Conservation (phyloP, 2,888 invertebrate species). For the Mesorhabditis sp. region DNA sequence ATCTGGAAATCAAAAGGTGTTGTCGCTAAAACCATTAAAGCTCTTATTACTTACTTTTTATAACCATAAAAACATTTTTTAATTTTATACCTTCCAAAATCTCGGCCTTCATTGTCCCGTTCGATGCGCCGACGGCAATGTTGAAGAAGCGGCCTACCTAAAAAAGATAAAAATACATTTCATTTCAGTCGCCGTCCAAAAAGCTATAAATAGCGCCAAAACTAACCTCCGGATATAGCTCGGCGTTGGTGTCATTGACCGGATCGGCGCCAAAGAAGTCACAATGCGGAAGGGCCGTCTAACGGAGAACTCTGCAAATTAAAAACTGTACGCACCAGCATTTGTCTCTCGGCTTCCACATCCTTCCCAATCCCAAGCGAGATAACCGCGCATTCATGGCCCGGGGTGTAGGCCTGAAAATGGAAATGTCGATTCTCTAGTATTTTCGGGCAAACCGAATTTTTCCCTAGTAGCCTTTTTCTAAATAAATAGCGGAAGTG, state of each 20-base stretch:
- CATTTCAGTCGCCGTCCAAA: too few relatives aligned
- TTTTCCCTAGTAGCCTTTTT: too few relatives aligned
- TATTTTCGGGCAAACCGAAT: too few relatives aligned
- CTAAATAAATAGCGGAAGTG: too few relatives aligned
- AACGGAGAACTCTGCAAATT: not conserved
- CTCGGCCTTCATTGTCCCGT: constrained; percentile 31
- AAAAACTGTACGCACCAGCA: constrained; percentile 14
- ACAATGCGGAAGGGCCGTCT: constrained; percentile 23
- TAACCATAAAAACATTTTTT: not conserved
- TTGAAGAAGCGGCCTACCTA: constrained; percentile 32
- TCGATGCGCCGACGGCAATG: constrained; percentile 30
- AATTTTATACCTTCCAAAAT: constrained; percentile 25
- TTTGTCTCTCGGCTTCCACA: constrained; percentile 30
- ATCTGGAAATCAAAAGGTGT: constrained; percentile 15
- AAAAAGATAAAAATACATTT: too few relatives aligned
- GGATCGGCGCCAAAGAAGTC: constrained; percentile 34
- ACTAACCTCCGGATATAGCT: constrained; percentile 22
- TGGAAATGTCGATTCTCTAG: too few relatives aligned
- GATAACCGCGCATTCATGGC: constrained; percentile 22
- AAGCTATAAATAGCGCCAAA: not conserved
- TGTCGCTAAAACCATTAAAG: too few relatives aligned
- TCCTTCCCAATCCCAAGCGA: constrained; percentile 37
- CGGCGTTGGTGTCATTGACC: constrained; percentile 30
- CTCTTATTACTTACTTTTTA: not conserved
- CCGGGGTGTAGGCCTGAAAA: not conserved